Evolutionary conservation across 2,113 vertebrate genomes (phyloP), one percentile per base, ranked within the genome.

Genomic region (Dermatemys mawii): DNA sequence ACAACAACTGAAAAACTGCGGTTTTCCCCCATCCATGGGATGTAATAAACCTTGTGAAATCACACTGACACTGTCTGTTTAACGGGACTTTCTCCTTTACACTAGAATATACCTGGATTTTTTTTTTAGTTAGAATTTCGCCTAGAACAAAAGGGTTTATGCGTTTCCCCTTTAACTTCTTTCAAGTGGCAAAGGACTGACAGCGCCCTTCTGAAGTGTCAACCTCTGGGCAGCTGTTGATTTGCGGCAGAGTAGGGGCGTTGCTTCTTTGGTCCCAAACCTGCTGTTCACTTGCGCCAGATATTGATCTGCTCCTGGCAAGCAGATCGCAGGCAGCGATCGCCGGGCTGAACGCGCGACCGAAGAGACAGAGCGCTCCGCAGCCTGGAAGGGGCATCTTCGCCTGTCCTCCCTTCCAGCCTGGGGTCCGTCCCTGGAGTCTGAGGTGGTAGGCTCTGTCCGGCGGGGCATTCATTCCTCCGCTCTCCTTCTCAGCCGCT

Each of bases 401-500:
- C 41, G 27, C 94, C 87, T 85, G 89, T 97, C 96, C 96, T 94
- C 97, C 97, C 97, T 80, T 67, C 24, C 41, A 44, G 44, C 44
- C 14, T 38, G 8, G 35, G 8, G n/a, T 38, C 35, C 63, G 85
- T 91, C 87, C 83, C 29, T 88, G 90, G 90, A 94, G 95, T 94
- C 96, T 95, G 92, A 57, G 90, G 54, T 87, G 86, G 95, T 90
- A 67, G 91, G 78, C 88, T 87, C 94, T 96, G 94, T 94, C 96
- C 96, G 94, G 60, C 75, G 86, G 53, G 92, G 81, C 85, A 96
- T 94, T 95, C 85, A 96, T 94, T 95, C 89, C 91, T 96, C 70
- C 5, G 11, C 73, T 78, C 70, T 86, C 90, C 93, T 96, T 83
- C 94, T 97, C 93, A 95, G 96, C 49, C 96, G 86, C 94, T 90